Evolutionary conservation across 2,797 vertebrate genomes (phyloP).

Genomic region (Poecilia wingei): DNA sequence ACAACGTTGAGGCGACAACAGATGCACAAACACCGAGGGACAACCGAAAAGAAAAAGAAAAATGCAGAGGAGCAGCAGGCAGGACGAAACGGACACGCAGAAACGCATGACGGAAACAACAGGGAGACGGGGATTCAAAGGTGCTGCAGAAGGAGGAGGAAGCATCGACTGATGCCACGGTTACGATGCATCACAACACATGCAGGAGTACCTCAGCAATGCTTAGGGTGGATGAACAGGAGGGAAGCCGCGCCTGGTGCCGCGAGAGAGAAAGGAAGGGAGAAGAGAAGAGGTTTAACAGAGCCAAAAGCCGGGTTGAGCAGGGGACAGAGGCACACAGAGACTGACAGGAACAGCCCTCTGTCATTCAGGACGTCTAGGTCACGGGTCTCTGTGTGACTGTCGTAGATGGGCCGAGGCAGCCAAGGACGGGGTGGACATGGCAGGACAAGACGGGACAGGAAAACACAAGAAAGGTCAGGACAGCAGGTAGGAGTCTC

Average conservation of each 20-base stretch:
- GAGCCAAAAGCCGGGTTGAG: constrained; percentile 83
- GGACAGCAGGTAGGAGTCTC: constrained; percentile 65
- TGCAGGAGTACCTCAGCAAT: constrained; percentile 99
- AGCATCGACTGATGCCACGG: constrained; percentile 69
- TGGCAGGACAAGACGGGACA: constrained; percentile 41
- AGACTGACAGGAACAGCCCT: constrained; percentile 56
- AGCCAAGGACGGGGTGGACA: constrained; percentile 65
- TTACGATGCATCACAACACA: constrained; percentile 86
- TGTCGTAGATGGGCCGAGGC: constrained; percentile 59
- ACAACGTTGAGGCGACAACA: constrained; percentile 17
- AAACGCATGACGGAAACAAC: constrained; percentile 18
- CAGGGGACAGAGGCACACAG: constrained; percentile 73
- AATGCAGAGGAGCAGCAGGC: constrained; percentile 54
- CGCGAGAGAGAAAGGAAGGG: constrained; percentile 79
- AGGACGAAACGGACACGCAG: constrained; percentile 36
- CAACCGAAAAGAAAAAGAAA: constrained; percentile 30
- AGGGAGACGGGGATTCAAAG: constrained; percentile 16
- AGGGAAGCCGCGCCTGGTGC: constrained; percentile 99
- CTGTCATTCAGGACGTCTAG: constrained; percentile 59
- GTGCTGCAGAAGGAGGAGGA: constrained; percentile 57
- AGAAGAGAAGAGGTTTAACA: constrained; percentile 94
- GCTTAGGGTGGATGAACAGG: constrained; percentile 99
- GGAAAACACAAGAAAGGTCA: constrained; percentile 30
- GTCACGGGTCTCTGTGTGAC: constrained; percentile 69
- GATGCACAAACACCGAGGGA: constrained; percentile 38